These are phyloP conservation scores for Ardeotis arabs DNA, from an alignment of 2,113 vertebrate genomes.

Conservation along the genomic window DNA sequence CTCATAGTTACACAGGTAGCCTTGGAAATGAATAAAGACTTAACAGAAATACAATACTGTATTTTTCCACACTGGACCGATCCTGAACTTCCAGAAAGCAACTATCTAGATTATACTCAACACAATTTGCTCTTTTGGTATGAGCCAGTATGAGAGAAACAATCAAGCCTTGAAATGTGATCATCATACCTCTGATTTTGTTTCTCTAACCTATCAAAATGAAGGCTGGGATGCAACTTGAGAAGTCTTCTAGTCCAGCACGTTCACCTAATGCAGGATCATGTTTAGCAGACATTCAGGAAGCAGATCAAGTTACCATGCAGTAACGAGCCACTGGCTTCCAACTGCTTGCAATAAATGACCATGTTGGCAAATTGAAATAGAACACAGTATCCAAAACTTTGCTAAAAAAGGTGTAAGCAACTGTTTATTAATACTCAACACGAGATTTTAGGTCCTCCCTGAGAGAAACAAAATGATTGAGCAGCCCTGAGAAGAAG, in stretches of 20 bases:
- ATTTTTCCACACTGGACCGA: neutral
- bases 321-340: neutral
- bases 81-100: neutral
- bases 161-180: neutral
- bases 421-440: neutral
- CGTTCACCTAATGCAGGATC: neutral
- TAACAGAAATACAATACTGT: neutral
- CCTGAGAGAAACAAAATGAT: neutral
- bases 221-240: neutral
- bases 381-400: neutral
- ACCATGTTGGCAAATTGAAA: neutral
- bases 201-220: neutral
- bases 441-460: neutral
- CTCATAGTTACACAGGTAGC: neutral
- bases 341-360: neutral
- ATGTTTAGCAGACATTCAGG: neutral
- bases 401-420: neutral
- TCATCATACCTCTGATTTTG: neutral
- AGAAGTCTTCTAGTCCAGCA: neutral
- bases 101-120: neutral
- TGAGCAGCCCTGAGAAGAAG: no score
- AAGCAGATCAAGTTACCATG: constrained; percentile 7
- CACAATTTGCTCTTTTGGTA: neutral
- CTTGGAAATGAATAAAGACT: neutral
- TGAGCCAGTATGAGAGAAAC: neutral